Percentiles rank a stretch among this genome's conserved stretches.
Evolutionary conservation across 2,113 vertebrate genomes (phyloP).

Genomic region (Anthoscopus minutus): DNA sequence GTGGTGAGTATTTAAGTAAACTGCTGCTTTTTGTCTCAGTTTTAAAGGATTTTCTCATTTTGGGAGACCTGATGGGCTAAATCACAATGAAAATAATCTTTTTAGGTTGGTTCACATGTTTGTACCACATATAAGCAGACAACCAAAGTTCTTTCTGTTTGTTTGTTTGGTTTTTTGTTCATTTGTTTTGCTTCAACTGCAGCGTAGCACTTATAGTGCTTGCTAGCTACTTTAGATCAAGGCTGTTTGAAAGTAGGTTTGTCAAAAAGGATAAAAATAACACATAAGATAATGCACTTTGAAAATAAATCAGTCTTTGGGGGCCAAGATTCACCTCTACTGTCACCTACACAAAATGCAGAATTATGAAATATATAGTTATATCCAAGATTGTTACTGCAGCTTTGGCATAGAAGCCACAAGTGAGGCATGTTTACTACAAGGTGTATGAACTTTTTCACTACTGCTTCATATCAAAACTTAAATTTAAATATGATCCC

Average conservation of each 20-base stretch:
- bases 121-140: not conserved
- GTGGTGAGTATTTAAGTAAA: not conserved
- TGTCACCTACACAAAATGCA: not conserved
- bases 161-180: not conserved
- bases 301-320: not conserved
- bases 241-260: not conserved
- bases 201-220: not conserved
- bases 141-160: not conserved
- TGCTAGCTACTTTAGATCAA: not conserved
- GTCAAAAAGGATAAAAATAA: not conserved
- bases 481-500: not conserved
- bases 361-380: not conserved
- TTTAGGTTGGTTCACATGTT: not conserved
- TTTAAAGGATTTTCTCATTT: not conserved
- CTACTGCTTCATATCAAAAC: not conserved
- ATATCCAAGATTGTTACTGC: not conserved
- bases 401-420: not conserved
- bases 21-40: not conserved
- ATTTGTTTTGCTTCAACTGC: not conserved
- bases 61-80: not conserved
- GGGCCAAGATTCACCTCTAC: not conserved
- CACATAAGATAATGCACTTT: not conserved
- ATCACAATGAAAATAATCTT: not conserved
- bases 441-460: not conserved
- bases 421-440: not conserved